Evolutionary conservation across 2,888 invertebrate genomes (phyloP).

Genomic region (Polietes domitor): DNA sequence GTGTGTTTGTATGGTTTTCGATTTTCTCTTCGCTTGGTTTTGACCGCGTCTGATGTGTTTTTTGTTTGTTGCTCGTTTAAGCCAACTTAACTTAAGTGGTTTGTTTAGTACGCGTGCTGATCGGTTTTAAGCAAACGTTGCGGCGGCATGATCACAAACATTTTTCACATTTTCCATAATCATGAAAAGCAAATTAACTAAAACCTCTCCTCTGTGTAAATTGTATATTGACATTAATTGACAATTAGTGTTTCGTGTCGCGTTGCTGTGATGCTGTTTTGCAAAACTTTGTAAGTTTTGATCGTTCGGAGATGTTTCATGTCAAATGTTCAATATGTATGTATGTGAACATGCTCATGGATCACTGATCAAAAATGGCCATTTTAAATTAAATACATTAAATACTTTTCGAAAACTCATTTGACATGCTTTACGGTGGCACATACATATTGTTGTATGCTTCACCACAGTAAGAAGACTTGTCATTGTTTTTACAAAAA

Average conservation of each 20-base stretch:
- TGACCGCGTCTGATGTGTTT: slow-evolving; percentile 52
- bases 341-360: neutral
- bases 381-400: neutral
- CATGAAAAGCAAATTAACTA: slow-evolving; percentile 65
- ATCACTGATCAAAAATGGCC: neutral
- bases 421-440: neutral
- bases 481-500: too few species aligned
- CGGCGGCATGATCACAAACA: slow-evolving; percentile 61
- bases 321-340: slow-evolving; percentile 17
- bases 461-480: too few species aligned
- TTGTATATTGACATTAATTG: slow-evolving; percentile 65
- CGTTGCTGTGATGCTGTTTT: neutral
- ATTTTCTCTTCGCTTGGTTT: neutral
- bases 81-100: slow-evolving; percentile 62
- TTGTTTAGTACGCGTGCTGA: slow-evolving; percentile 67
- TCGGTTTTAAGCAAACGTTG: slow-evolving; percentile 57
- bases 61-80: slow-evolving; percentile 41
- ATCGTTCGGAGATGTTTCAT: neutral
- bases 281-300: slow-evolving; percentile 14
- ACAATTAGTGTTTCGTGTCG: slow-evolving; percentile 63
- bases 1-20: neutral
- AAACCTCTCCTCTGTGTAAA: slow-evolving; percentile 46
- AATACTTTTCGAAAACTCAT: neutral
- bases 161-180: slow-evolving; percentile 62
- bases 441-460: neutral